Percentiles rank a stretch among this genome's conserved stretches.
Evolutionary conservation across 2,113 vertebrate genomes (phyloP).

Genomic region (Heteronetta atricapilla): DNA sequence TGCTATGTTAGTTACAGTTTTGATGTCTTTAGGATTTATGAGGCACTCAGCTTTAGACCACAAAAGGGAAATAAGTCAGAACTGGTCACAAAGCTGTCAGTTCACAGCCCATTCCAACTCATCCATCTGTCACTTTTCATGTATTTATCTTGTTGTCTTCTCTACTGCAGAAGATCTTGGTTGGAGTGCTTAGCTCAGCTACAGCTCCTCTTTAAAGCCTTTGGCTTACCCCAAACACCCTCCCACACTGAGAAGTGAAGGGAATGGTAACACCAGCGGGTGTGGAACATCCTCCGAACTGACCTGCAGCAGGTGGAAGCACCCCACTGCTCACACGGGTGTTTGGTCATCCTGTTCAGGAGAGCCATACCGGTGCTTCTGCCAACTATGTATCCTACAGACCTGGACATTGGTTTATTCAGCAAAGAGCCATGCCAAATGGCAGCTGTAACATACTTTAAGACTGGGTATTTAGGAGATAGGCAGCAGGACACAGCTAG

Average conservation of each 20-base stretch:
- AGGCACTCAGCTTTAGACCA: neutral
- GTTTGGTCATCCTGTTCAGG: neutral
- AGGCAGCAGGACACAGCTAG: neutral
- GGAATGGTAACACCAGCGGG: neutral
- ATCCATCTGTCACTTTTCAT: slow-evolving; percentile 1
- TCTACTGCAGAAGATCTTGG: neutral
- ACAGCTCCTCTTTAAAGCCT: neutral
- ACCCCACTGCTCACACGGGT: fast-evolving
- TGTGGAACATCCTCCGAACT: neutral
- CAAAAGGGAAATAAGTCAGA: neutral
- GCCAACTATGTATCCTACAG: neutral
- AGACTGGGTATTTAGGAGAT: neutral
- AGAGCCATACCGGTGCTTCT: fast-evolving
- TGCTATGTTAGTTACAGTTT: neutral
- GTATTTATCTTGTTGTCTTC: slow-evolving; percentile 1
- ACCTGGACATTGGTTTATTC: neutral
- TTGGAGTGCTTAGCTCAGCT: neutral
- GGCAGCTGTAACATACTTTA: neutral
- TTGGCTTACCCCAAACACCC: neutral
- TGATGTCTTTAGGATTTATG: neutral
- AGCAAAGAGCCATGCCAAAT: neutral
- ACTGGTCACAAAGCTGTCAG: neutral
- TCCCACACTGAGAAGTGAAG: neutral
- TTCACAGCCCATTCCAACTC: slow-evolving; percentile 12
- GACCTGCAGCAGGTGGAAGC: neutral